phyloP scores from a whole-genome alignment of 2,797 vertebrate species.

The Micropoecilia bifurca region DNA sequence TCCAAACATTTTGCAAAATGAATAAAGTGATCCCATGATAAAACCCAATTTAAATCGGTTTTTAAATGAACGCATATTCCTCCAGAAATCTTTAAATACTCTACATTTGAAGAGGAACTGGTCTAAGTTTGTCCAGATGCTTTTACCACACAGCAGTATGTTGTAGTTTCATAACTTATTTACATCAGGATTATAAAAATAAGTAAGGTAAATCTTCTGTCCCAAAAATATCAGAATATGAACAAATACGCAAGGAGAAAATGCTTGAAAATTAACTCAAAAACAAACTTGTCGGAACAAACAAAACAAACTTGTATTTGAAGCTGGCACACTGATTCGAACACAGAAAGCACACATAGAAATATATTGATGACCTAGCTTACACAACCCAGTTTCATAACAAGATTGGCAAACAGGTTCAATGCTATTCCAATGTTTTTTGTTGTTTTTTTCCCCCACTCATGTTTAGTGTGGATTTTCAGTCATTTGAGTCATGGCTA shows the following conservation, averaged over 20 bases:
- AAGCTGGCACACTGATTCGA: background rate
- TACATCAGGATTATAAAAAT: background rate
- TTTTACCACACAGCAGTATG: background rate
- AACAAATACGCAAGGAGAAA: background rate
- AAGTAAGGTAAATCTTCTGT: background rate
- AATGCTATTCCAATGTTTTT: background rate
- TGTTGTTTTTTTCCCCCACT: background rate
- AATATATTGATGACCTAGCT: background rate
- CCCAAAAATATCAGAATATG: background rate
- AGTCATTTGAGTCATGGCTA: background rate
- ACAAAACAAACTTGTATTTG: too few relatives aligned
- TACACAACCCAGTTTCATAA: background rate
- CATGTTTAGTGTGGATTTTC: background rate
- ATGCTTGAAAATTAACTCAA: background rate
- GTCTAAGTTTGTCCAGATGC: background rate
- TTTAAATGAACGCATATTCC: background rate
- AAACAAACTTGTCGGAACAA: background rate
- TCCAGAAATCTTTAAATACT: background rate
- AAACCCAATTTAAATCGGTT: background rate
- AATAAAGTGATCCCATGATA: background rate
- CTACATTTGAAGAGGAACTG: background rate
- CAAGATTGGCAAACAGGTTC: background rate
- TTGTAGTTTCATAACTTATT: background rate
- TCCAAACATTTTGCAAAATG: background rate
- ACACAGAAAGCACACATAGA: background rate